Conservation (phyloP, 1,140 invertebrate genomes). For the Euschistus heros region DNA sequence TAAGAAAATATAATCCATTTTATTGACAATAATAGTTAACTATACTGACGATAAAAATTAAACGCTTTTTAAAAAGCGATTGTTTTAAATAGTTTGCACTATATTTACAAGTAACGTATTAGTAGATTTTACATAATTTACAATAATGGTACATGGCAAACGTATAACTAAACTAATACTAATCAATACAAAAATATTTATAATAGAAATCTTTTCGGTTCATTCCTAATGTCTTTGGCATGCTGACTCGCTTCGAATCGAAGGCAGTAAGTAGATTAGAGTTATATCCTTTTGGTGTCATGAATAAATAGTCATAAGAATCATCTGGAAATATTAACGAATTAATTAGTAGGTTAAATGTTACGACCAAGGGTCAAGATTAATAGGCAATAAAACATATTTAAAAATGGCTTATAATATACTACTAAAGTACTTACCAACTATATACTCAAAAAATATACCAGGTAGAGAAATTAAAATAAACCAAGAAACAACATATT, state of each 20-base stretch:
- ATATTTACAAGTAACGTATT: conserved; percentile 9
- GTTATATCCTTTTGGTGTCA: conserved; percentile 22
- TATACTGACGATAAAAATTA: too few relatives aligned
- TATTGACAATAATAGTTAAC: too few relatives aligned
- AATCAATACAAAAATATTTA: conserved; percentile 14
- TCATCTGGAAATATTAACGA: conserved; percentile 30
- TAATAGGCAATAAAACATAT: too few relatives aligned
- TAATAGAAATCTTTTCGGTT: neutral
- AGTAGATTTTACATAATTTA: conserved; percentile 20
- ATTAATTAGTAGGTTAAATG: too few relatives aligned
- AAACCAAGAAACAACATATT: too few relatives aligned
- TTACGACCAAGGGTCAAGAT: too few relatives aligned
- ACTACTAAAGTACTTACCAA: too few relatives aligned
- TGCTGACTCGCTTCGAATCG: neutral
- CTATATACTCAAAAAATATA: too few relatives aligned
- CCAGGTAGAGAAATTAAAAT: too few relatives aligned
- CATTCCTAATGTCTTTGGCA: neutral
- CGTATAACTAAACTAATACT: neutral
- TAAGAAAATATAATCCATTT: conserved; percentile 8
- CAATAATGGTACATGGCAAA: conserved; percentile 22
- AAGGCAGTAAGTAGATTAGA: neutral
- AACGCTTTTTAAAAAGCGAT: neutral
- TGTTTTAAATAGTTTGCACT: neutral
- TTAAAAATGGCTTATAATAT: too few relatives aligned
- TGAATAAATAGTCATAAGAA: conserved; percentile 33